Conservation (phyloP, 2,797 vertebrate genomes). For the Cirrhinus molitorella region DNA sequence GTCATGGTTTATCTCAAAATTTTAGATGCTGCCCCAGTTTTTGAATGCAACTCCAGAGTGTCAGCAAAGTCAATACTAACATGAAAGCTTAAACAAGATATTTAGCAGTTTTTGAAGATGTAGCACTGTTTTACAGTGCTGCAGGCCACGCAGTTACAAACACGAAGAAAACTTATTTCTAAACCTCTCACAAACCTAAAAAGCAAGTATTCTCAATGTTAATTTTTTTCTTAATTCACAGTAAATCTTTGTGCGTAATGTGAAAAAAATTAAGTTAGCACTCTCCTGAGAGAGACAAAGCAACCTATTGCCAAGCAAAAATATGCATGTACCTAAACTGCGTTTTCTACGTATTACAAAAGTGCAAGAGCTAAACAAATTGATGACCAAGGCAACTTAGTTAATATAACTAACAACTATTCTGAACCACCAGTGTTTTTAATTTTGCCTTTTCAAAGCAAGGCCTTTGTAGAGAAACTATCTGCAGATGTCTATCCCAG, state of each 20-base stretch:
- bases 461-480: constrained; percentile 3
- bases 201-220: neutral
- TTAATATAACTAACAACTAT: constrained; percentile 46
- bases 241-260: constrained; percentile 39
- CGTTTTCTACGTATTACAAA: neutral
- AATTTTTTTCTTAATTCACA: constrained; percentile 39
- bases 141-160: neutral
- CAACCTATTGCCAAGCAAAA: constrained; percentile 1
- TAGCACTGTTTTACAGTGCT: constrained; percentile 9
- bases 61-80: neutral
- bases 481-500: constrained; percentile 2
- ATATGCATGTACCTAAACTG: neutral
- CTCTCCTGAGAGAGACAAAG: neutral
- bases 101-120: neutral
- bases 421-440: constrained; percentile 29
- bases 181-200: neutral
- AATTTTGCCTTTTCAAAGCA: neutral
- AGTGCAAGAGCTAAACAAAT: constrained; percentile 34
- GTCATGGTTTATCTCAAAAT: neutral
- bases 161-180: neutral
- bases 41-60: neutral
- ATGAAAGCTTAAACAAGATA: neutral
- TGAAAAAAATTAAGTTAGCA: neutral
- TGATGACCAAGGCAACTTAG: constrained; percentile 17
- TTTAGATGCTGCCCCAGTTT: constrained; percentile 1